A percentile compares a stretch with the other conserved stretches of the same genome.
Evolutionary conservation across 2,888 invertebrate species (phyloP).

Genomic region (Cephonodes hylas): DNA sequence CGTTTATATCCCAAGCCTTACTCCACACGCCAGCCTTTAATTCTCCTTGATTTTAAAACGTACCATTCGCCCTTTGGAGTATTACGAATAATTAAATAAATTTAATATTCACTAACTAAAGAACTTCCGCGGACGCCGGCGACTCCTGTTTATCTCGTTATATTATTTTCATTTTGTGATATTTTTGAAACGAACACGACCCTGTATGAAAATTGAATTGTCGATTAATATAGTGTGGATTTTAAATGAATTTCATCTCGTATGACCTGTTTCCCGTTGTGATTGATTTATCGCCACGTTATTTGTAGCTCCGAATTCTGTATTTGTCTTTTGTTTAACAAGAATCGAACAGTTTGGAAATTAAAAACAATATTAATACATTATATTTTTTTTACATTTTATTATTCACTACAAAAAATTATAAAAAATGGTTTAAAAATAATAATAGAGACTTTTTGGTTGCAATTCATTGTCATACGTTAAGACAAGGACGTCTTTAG

Average conservation of each 20-base stretch:
- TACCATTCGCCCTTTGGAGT: constrained; percentile 33
- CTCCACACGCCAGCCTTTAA: constrained; percentile 30
- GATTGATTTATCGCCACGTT: neutral
- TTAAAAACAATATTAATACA: too few species aligned
- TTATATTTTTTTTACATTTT: too few species aligned
- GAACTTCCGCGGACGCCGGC: neutral
- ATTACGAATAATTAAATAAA: constrained; percentile 46
- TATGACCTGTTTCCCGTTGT: neutral
- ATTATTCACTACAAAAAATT: too few species aligned
- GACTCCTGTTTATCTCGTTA: neutral
- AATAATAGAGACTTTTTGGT: too few species aligned
- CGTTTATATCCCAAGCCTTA: constrained; percentile 18
- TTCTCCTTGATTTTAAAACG: constrained; percentile 41
- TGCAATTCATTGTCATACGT: too few species aligned
- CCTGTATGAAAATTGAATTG: constrained; percentile 1
- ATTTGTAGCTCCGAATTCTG: neutral
- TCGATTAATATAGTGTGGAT: neutral
- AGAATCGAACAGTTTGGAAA: neutral
- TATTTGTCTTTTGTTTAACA: neutral
- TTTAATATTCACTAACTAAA: constrained; percentile 18
- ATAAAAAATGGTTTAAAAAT: too few species aligned
- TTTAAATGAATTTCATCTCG: neutral
- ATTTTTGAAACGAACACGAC: neutral
- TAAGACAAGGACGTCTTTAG: too few species aligned
- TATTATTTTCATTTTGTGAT: neutral